Base-by-base conservation (phyloP, 2,888 invertebrate species). In the Drosophila peninsularis region DNA sequence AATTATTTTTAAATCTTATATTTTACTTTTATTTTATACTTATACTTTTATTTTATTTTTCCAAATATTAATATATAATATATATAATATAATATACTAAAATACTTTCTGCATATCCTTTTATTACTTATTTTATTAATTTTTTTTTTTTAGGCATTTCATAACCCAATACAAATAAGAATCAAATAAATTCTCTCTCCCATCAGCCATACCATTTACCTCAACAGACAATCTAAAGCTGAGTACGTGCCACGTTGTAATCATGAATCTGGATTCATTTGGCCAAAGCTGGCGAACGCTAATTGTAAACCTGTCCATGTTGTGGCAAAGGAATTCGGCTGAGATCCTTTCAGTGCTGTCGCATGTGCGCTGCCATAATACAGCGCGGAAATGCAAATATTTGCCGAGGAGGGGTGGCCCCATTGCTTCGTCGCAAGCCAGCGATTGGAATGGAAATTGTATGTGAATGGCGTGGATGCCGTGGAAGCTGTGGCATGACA, bases 341-440 rank as follows among this genome's bases (percentile, higher is more conserved):
- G 19, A 60, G 68, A 66, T 65, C 42, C 64, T 42, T 80, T 88
- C 41, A 39, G 36, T 53, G 47, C 49, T 50, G 44, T 14, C 17
- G 27, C 49, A 34, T 36, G 56, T 30, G 54, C 44, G 44, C 5
- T 27, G 10, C 30, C 36, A 49, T 27, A 21, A 47, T 17, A 27
- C 34, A 34, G 5, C 19, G 21, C 45, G 56, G 52, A 77, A 73
- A 89, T 86, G 89, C 87, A 82, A 82, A 82, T 88, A 88, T 88
- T 86, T 76, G 65, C 56, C 39, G 45, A 11, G 3, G 13, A 30
- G 44, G n/a, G 52, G 50, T 19, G 21, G 52, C 5, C 27, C 5
- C 37, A 36, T 57, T 56, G 56, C 65, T 47, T 47, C 60, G 42
- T 5, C 72, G 62, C 56, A 57, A 66, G 58, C 62, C 64, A 58